Percentiles rank a stretch among this genome's conserved stretches.
phyloP scores from a whole-genome alignment of 1,140 invertebrate genomes.

The Microplitis demolitor region DNA sequence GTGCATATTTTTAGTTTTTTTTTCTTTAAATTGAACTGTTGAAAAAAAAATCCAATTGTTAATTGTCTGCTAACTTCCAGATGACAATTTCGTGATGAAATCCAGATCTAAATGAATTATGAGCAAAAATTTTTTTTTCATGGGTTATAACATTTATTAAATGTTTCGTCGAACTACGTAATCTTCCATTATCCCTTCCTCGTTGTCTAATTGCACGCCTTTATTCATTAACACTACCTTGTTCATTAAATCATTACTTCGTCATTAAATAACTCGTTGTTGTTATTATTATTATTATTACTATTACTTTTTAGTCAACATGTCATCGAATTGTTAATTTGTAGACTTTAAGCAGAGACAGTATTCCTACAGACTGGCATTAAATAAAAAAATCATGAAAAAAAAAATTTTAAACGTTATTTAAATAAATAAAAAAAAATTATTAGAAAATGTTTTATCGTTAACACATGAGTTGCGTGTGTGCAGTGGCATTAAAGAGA shows the following conservation, averaged over 20 bases:
- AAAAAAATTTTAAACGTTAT: conserved; percentile 2
- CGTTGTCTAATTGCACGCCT: neutral
- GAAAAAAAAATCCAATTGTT: no score
- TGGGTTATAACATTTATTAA: neutral
- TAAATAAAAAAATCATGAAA: conserved; percentile 27
- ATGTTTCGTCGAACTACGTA: conserved; percentile 5
- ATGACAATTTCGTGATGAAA: no score
- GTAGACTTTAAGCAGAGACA: conserved; percentile 55
- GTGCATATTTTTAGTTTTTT: no score
- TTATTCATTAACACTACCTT: neutral
- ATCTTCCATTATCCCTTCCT: conserved; percentile 9
- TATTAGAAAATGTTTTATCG: conserved; percentile 49
- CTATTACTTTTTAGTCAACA: neutral
- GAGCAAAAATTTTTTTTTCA: neutral
- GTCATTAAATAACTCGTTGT: neutral
- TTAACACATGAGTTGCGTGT: conserved; percentile 56
- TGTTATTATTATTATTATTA: neutral
- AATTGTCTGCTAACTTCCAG: no score
- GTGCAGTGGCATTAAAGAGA: conserved; percentile 57
- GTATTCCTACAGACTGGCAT: conserved; percentile 57
- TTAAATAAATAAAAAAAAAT: conserved; percentile 20
- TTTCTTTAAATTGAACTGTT: no score
- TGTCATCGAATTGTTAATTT: conserved; percentile 15
- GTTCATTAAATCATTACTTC: neutral
- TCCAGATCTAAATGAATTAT: no score